Evolutionary conservation across 2,113 vertebrate species (phyloP).

Genomic region (Leiothrix lutea): DNA sequence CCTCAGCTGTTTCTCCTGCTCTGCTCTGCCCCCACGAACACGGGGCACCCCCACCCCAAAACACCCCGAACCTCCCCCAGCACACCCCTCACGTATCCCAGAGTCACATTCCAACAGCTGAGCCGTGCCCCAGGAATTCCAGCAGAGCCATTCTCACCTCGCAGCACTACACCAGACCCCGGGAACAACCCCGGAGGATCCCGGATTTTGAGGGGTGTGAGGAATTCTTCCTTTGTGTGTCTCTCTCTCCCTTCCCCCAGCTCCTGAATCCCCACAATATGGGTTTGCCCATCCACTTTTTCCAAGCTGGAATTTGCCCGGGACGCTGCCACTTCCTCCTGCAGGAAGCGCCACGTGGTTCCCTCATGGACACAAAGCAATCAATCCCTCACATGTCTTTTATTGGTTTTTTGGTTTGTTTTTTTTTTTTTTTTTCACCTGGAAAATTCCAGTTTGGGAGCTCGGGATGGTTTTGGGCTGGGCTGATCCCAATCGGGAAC

Average conservation of each 20-base stretch:
- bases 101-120: rapidly evolving
- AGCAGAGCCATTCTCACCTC: too few relatives aligned
- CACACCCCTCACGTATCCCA: rapidly evolving
- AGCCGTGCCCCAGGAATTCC: background rate
- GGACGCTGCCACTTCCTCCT: constrained; percentile 13
- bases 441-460: background rate
- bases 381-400: background rate
- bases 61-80: background rate
- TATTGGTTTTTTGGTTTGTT: rapidly evolving
- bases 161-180: background rate
- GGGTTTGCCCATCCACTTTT: background rate
- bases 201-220: background rate
- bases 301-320: constrained; percentile 24
- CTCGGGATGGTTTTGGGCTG: background rate
- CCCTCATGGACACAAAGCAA: background rate
- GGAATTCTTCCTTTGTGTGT: background rate
- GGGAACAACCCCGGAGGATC: background rate
- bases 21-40: background rate
- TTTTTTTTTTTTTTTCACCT: background rate
- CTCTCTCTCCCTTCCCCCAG: background rate
- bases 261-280: background rate
- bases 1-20: background rate
- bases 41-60: background rate
- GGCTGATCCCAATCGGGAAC: background rate
- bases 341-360: background rate